phyloP scores from a whole-genome alignment of 2,797 vertebrate genomes.

The Stomatorhinus walkeri region DNA sequence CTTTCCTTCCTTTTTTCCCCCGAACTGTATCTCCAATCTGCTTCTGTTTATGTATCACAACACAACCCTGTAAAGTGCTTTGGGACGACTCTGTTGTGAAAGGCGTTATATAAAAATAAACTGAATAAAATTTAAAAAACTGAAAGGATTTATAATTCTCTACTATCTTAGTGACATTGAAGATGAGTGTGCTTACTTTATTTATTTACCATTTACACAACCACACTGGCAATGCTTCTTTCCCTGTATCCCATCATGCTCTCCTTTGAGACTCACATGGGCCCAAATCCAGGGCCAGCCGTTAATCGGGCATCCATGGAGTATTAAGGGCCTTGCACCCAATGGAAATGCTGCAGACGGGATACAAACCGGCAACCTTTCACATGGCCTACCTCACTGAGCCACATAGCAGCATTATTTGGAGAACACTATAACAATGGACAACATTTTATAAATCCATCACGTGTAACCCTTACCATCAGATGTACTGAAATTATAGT shows the following conservation, averaged over 20 bases:
- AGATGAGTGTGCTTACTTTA: background rate
- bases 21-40: background rate
- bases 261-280: background rate
- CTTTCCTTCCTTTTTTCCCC: background rate
- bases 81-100: background rate
- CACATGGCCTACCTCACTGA: background rate
- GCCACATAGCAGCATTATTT: background rate
- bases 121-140: background rate
- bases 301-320: background rate
- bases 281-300: background rate
- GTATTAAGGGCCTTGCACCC: background rate
- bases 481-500: background rate
- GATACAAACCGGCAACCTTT: background rate
- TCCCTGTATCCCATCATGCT: background rate
- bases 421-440: background rate
- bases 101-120: background rate
- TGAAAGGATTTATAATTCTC: background rate
- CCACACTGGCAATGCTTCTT: background rate
- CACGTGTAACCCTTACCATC: background rate
- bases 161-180: background rate
- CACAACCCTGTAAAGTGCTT: background rate
- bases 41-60: background rate
- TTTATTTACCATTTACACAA: background rate
- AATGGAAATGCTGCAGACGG: background rate
- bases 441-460: background rate